Conservation (phyloP, 2,888 invertebrate genomes). For the Cybosia mesomella region DNA sequence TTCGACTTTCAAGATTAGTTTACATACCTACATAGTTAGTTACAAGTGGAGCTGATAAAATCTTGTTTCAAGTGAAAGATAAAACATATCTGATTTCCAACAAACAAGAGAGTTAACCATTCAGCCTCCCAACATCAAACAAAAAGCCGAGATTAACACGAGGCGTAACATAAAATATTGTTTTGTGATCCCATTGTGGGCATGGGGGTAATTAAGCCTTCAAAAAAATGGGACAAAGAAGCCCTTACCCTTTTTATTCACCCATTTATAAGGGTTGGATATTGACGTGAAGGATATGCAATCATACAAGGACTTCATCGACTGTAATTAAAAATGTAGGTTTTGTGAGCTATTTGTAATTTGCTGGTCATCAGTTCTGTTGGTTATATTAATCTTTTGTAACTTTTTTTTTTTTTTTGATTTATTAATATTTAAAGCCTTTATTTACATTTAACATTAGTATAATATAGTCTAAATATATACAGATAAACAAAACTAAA, state of each 20-base stretch:
- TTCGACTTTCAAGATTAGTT: no score
- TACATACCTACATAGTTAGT: no score
- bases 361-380: neutral
- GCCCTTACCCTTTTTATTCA: slow-evolving; percentile 37
- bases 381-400: neutral
- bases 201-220: slow-evolving; percentile 39
- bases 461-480: no score
- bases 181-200: slow-evolving; percentile 10
- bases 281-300: slow-evolving; percentile 35
- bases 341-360: slow-evolving; percentile 3
- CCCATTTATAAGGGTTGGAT: slow-evolving; percentile 35
- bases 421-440: no score
- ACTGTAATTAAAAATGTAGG: slow-evolving; percentile 35
- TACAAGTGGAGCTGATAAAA: neutral
- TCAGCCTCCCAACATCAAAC: slow-evolving; percentile 1
- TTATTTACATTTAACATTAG: no score
- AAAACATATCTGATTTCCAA: neutral
- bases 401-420: neutral
- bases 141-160: slow-evolving; percentile 31
- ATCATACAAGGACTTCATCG: slow-evolving; percentile 19
- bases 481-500: no score
- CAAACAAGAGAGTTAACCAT: neutral
- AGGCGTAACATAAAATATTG: slow-evolving; percentile 29
- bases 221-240: slow-evolving; percentile 38
- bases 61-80: slow-evolving; percentile 1